Conservation (phyloP, 2,113 vertebrate species). For the Gadus chalcogrammus region DNA sequence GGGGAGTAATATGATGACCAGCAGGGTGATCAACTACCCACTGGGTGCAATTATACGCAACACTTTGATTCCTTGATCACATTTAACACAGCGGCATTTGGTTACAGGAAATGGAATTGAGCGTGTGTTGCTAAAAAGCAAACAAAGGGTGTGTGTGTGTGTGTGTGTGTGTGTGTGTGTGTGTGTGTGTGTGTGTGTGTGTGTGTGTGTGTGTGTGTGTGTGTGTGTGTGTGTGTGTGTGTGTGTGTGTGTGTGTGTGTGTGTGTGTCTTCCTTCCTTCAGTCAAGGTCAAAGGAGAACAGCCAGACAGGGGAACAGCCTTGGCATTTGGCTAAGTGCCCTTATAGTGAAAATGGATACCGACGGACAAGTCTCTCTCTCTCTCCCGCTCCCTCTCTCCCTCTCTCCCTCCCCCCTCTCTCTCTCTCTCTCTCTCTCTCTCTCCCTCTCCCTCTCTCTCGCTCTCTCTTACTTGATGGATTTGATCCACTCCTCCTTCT, state of each 20-base stretch:
- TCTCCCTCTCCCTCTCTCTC: not conserved
- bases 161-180: too few relatives aligned
- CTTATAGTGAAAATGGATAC: conserved; percentile 60
- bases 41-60: conserved; percentile 31
- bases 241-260: too few relatives aligned
- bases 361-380: conserved; percentile 6
- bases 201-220: conserved; percentile 6
- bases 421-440: not conserved
- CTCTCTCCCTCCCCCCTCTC: not conserved
- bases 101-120: conserved; percentile 12
- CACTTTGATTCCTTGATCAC: conserved; percentile 3
- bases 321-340: conserved; percentile 48
- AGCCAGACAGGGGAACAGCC: conserved; percentile 47
- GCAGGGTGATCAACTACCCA: conserved; percentile 34
- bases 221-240: too few relatives aligned
- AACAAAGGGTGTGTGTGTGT: not conserved
- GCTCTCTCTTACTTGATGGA: conserved; percentile 87
- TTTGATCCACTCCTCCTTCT: conserved; percentile 99
- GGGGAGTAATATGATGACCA: conserved; percentile 24
- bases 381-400: not conserved
- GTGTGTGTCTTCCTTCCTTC: conserved; percentile 17
- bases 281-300: conserved; percentile 66
- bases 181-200: conserved; percentile 9
- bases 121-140: conserved; percentile 1
- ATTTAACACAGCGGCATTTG: conserved; percentile 18